phyloP scores from a whole-genome alignment of 1,140 invertebrate genomes.

The Bombus waltoni region DNA sequence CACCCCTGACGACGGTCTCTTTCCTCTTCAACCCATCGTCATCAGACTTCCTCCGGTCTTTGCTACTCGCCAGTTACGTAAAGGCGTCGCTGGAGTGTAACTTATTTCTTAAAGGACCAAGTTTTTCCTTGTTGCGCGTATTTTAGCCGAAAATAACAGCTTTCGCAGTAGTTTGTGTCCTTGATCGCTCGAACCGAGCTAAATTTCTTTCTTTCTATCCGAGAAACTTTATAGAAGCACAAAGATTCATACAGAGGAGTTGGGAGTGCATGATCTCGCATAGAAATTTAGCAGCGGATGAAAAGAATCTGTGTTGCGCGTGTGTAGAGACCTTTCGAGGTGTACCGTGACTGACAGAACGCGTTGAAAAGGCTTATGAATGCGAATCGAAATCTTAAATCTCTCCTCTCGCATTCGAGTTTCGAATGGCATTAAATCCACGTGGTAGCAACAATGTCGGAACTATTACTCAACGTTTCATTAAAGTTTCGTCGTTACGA shows the following conservation, averaged over 20 bases:
- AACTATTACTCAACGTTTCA: constrained; percentile 17
- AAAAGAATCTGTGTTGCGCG: no score
- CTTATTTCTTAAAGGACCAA: neutral
- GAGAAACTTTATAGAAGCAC: no score
- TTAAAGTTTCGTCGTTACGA: neutral
- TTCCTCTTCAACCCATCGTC: constrained; percentile 4
- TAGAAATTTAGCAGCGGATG: no score
- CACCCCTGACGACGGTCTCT: neutral
- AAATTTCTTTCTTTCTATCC: no score
- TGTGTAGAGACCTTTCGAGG: no score
- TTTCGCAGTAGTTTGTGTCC: no score
- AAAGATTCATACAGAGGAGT: no score
- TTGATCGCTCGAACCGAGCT: no score
- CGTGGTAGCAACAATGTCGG: neutral
- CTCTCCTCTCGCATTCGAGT: neutral
- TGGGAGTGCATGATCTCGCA: no score
- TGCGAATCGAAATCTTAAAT: neutral
- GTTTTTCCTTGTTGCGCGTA: neutral
- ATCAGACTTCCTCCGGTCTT: constrained; percentile 16
- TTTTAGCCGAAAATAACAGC: neutral
- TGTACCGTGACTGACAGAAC: neutral
- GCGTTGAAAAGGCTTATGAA: neutral
- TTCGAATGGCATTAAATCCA: neutral
- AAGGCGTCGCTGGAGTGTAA: neutral
- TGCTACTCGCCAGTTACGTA: neutral